A percentile compares a stretch with the other conserved stretches of the same genome.
Evolutionary conservation across 2,797 vertebrate genomes (phyloP).

Genomic region (Artibeus jamaicensis): DNA sequence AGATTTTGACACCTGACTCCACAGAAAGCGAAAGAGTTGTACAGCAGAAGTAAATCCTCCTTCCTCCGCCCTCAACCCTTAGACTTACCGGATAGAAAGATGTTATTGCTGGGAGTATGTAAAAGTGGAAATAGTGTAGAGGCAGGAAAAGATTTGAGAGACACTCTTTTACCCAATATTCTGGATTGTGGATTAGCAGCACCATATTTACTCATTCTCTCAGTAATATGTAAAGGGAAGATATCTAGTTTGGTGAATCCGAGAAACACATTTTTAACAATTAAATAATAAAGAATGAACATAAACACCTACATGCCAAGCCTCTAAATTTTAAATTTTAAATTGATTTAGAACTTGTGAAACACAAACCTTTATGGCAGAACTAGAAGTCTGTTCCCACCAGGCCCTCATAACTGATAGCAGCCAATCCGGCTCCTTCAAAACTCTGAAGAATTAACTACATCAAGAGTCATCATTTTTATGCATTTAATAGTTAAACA

Average conservation of each 20-base stretch:
- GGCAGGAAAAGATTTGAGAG: conserved; percentile 15
- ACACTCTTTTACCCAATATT: conserved; percentile 71
- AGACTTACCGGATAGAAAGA: conserved; percentile 25
- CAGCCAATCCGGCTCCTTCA: conserved; percentile 83
- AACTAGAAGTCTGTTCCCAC: conserved; percentile 86
- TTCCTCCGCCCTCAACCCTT: background rate
- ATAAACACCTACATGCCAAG: conserved; percentile 75
- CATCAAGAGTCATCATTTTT: conserved; percentile 76
- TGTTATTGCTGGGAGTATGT: background rate
- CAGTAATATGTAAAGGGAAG: background rate
- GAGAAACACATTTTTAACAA: conserved; percentile 77
- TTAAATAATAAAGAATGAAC: conserved; percentile 76
- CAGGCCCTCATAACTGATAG: conserved; percentile 79
- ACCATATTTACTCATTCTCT: conserved; percentile 46
- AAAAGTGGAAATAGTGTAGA: background rate
- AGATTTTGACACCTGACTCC: background rate
- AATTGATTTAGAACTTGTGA: conserved; percentile 80
- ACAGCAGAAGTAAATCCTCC: background rate
- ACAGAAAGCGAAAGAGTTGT: background rate
- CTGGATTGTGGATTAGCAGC: conserved; percentile 79
- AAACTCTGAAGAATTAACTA: conserved; percentile 81
- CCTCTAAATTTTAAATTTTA: conserved; percentile 76
- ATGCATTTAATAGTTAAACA: conserved; percentile 62
- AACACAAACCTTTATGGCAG: conserved; percentile 81
- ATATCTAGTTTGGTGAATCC: conserved; percentile 78